A percentile compares a stretch with the other conserved stretches of the same genome.
Conservation (phyloP, 1,140 invertebrate species). For the Aphelenchoides besseyi region DNA sequence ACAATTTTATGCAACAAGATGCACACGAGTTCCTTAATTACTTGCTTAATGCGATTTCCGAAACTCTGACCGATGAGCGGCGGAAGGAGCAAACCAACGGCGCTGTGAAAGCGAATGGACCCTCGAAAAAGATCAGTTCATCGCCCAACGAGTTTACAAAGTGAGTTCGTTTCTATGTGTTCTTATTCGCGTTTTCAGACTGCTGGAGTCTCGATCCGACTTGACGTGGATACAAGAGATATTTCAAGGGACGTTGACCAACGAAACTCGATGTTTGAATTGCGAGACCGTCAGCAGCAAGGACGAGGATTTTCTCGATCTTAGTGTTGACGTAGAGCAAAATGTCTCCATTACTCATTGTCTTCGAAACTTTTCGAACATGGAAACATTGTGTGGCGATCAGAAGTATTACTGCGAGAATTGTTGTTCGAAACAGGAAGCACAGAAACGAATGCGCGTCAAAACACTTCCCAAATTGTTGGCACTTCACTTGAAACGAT, state of each 20-base stretch:
- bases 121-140: slow-evolving; percentile 11
- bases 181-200: slow-evolving; percentile 13
- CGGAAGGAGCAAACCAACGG: slow-evolving; percentile 31
- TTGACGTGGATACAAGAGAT: slow-evolving; percentile 95
- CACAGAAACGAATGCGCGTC: slow-evolving; percentile 86
- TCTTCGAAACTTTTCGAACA: slow-evolving; percentile 92
- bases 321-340: slow-evolving; percentile 97
- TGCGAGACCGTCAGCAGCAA: slow-evolving; percentile 98
- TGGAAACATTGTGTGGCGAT: slow-evolving; percentile 96
- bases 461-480: slow-evolving; percentile 96
- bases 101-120: slow-evolving; percentile 31
- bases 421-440: slow-evolving; percentile 98
- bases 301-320: slow-evolving; percentile 98
- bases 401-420: slow-evolving; percentile 99
- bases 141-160: slow-evolving; percentile 14
- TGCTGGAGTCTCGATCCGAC: slow-evolving; percentile 16
- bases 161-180: slow-evolving; percentile 1
- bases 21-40: slow-evolving; percentile 99
- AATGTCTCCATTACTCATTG: slow-evolving; percentile 99
- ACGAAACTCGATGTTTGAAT: slow-evolving; percentile 96
- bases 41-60: slow-evolving; percentile 79
- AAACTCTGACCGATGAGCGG: slow-evolving; percentile 75
- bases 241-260: slow-evolving; percentile 97
- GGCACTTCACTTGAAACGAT: slow-evolving; percentile 93
- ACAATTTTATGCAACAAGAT: slow-evolving; percentile 98